Base-by-base conservation (phyloP, 1,140 invertebrate genomes). In the Monomorium pharaonis region DNA sequence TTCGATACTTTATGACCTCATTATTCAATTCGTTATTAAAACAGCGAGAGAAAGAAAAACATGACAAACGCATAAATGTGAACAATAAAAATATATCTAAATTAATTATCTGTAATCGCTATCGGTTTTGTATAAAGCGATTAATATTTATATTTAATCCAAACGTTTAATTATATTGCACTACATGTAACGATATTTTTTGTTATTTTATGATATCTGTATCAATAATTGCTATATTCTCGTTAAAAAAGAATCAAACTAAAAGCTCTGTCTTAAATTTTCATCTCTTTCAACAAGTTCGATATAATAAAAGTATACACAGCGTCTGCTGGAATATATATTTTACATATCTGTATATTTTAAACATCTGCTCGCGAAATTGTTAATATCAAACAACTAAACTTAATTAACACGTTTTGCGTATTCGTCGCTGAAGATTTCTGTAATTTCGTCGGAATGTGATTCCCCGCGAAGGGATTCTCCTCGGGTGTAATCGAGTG, bases 401-500 rank as follows among this genome's bases (percentile, higher is more conserved):
- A 30, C 14, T 67, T 54, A 33, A 63, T 63, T 62, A 62, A 30
- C 24, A 49, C 44, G 37, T 80, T 80, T 51, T 80, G n/a, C n/a
- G 14, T n/a, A 80, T 80, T 80, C 44, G 47, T 80, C 63, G 77
- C 14, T 14, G 30, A 42, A 80, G 47, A 67, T 69, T 69, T 80
- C 77, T 69, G 21, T 54, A 80, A 80, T 80, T 80, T 80, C 33
- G 27, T 18, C 16, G 33, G 12, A 80, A 56, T 24, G 33, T 5
- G 33, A 80, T 70, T 69, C 62, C 21, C 44, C 27, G n/a, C 47
- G 33, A 84, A 77, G 77, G 33, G 30, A 81, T 81, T 70, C 63
- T 77, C 58, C 21, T 69, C 33, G 33, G 27, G 49, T 81, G 49
- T 70, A 81, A 81, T 81, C 77, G 63, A 81, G 63, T 81, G 65